Base-by-base conservation (phyloP, 2,888 invertebrate genomes). In the Erynnis tages region DNA sequence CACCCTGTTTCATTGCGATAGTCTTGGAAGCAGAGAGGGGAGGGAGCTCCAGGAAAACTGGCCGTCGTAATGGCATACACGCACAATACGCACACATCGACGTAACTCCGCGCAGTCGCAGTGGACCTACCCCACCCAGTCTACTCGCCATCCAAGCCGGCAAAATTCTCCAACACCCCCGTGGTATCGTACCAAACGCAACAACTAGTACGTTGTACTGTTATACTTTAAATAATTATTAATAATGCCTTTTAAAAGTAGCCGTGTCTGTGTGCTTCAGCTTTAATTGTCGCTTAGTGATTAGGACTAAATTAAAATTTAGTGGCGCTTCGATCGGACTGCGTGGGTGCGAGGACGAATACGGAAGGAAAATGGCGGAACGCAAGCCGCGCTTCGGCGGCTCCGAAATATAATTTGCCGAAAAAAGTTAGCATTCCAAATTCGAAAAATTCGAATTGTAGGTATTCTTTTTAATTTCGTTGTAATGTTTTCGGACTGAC, bases 111-210 rank as follows among this genome's bases (percentile, higher is more conserved):
- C 87, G 88, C 87, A 84, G 69, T 55, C 88, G 88, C 82, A 72
- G 57, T 71, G 56, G 16, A 10, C 2, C 69, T 79, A 87, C 88
- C 87, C 86, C 87, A 84, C 88, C 87, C 84, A 77, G 76, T 73
- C 54, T 49, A 60, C 61, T 62, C 56, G 79, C 73, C 80, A 73
- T 70, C 69, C 66, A 67, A 79, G 71, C 87, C 88, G 87, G 87
- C 86, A 73, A 84, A 85, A 82, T 83, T 79, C 82, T 80, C 71
- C 71, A 76, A 79, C 84, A 84, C 80, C 84, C 82, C 76, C 68
- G 81, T 65, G 76, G 80, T 77, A 73, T 76, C 71, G 76, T 71
- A 69, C 71, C 65, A 82, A 86, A 80, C 84, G 86, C 82, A 82
- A 84, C 85, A 82, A 83, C 74, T 78, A 70, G 71, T 67, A 72